Conservation (phyloP, 2,797 vertebrate species). For the Thaleichthys pacificus region DNA sequence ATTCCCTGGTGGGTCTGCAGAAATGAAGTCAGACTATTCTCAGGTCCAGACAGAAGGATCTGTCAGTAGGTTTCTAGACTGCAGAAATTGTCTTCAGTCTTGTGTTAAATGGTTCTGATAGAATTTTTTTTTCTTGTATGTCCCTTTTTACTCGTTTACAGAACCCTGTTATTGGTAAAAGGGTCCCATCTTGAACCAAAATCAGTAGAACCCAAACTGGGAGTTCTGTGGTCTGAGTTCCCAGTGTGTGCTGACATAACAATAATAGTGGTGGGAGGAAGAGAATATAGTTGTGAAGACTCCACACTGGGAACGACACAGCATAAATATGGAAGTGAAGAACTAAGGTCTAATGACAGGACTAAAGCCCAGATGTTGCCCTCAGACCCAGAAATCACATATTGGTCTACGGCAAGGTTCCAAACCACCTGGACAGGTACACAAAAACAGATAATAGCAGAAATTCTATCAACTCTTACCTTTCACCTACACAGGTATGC, state of each 20-base stretch:
- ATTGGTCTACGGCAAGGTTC: neutral
- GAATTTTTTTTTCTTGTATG: too few relatives aligned
- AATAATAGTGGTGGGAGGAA: slow-evolving; percentile 19
- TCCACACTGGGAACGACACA: neutral
- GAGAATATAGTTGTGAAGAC: neutral
- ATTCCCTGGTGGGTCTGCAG: too few relatives aligned
- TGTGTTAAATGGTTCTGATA: too few relatives aligned
- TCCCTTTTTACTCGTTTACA: too few relatives aligned
- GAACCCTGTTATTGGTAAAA: too few relatives aligned
- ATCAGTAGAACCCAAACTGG: too few relatives aligned
- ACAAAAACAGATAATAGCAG: neutral
- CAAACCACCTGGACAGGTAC: neutral
- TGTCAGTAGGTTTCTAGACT: too few relatives aligned
- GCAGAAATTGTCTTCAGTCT: too few relatives aligned
- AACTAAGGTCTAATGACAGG: neutral
- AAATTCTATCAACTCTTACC: neutral
- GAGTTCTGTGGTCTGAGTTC: slow-evolving; percentile 9
- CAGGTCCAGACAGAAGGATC: too few relatives aligned
- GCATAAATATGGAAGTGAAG: neutral
- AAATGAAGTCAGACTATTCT: too few relatives aligned
- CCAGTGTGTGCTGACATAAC: slow-evolving; percentile 14
- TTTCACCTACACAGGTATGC: slow-evolving; percentile 12
- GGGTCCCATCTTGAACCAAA: too few relatives aligned
- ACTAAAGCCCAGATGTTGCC: neutral
- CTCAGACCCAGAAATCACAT: neutral